Conservation (phyloP, 2,113 vertebrate species). For the Elgaria multicarinata region DNA sequence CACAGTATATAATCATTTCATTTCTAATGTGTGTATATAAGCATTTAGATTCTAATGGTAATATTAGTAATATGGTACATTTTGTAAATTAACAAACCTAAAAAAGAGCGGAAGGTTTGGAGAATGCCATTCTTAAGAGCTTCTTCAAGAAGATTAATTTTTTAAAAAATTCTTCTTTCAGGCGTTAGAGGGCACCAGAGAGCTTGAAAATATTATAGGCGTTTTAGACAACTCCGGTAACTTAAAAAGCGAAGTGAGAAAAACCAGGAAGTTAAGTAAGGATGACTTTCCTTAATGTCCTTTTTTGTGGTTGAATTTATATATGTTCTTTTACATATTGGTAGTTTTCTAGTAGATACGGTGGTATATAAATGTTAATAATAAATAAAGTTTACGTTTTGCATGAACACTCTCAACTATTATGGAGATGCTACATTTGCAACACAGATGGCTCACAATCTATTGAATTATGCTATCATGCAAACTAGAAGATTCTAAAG, state of each 20-base stretch:
- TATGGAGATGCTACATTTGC: neutral
- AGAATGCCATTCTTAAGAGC: neutral
- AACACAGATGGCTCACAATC: neutral
- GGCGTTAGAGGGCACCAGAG: slow-evolving; percentile 89
- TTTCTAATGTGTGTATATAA: neutral
- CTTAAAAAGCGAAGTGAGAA: slow-evolving; percentile 78
- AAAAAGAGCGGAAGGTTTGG: neutral
- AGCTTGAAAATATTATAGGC: slow-evolving; percentile 81
- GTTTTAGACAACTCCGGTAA: slow-evolving; percentile 30
- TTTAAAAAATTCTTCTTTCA: slow-evolving; percentile 59
- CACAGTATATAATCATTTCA: too few species aligned
- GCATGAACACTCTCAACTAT: neutral
- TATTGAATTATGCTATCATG: neutral
- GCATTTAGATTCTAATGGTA: neutral
- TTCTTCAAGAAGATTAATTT: neutral
- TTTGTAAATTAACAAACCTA: neutral
- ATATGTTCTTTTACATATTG: neutral
- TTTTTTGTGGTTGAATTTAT: neutral
- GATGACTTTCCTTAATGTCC: neutral
- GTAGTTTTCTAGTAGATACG: too few species aligned
- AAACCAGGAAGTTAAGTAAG: slow-evolving; percentile 81
- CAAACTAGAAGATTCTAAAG: neutral
- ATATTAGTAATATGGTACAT: neutral
- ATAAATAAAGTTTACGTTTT: neutral
- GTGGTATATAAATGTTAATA: too few species aligned